phyloP scores from a whole-genome alignment of 1,140 invertebrate genomes.

The Pantala flavescens region DNA sequence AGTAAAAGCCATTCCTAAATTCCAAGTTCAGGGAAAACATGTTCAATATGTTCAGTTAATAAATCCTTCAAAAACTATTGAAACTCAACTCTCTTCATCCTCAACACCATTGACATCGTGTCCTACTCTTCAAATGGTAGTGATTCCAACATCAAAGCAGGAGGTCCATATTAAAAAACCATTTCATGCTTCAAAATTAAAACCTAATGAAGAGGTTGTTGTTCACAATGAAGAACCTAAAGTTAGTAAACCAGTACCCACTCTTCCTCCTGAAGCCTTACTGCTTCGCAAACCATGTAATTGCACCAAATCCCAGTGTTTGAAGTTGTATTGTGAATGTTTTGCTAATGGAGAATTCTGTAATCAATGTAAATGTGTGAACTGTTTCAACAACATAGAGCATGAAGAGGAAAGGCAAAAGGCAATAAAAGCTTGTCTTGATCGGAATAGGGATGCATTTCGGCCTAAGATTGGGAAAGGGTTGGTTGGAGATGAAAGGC shows the following conservation, averaged over 20 bases:
- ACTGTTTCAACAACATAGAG: constrained; percentile 55
- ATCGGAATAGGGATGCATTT: constrained; percentile 50
- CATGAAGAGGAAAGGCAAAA: constrained; percentile 53
- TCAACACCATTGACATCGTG: neutral
- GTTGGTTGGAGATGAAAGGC: constrained; percentile 32
- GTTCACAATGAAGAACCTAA: neutral
- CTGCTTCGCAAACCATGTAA: constrained; percentile 55
- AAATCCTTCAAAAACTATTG: neutral
- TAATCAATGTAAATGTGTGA: constrained; percentile 56
- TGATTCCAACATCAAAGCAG: neutral
- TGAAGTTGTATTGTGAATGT: constrained; percentile 63
- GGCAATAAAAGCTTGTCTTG: constrained; percentile 15
- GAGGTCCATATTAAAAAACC: neutral
- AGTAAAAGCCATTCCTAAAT: neutral
- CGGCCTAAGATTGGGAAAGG: constrained; percentile 55
- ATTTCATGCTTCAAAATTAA: neutral
- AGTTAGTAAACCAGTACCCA: neutral
- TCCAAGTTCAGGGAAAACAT: neutral
- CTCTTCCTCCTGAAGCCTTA: constrained; percentile 33
- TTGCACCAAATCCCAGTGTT: constrained; percentile 60
- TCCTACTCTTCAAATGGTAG: neutral
- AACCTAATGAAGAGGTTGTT: neutral
- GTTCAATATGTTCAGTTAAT: neutral
- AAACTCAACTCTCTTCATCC: neutral
- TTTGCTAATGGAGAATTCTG: constrained; percentile 66